These are phyloP conservation scores for Cebus imitator DNA, from an alignment of 2,113 vertebrate species.

Conservation along the genomic window DNA sequence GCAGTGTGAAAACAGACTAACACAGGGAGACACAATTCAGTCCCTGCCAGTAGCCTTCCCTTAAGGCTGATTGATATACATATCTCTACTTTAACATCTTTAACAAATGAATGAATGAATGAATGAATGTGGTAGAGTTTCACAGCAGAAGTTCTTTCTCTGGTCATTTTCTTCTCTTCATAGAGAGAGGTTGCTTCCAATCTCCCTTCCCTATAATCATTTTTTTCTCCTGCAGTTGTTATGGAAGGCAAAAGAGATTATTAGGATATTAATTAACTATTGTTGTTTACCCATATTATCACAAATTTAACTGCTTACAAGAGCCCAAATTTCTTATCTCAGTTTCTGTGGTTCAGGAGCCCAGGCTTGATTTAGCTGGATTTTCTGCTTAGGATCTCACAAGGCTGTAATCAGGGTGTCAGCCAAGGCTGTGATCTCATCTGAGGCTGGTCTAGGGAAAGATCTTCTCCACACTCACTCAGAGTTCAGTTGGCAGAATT, in stretches of 20 bases:
- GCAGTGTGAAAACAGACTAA: too few species aligned
- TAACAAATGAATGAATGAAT: not conserved
- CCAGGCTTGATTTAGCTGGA: not conserved
- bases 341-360: not conserved
- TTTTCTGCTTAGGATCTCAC: not conserved
- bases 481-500: not conserved
- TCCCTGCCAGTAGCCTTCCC: not conserved
- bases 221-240: not conserved
- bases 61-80: not conserved
- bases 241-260: not conserved
- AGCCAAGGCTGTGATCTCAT: not conserved
- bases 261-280: not conserved
- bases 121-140: not conserved
- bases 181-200: not conserved
- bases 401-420: not conserved
- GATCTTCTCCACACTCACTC: not conserved
- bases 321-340: not conserved
- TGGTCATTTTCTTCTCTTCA: not conserved
- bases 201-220: not conserved
- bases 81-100: not conserved
- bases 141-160: not conserved
- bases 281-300: not conserved
- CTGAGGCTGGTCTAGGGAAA: not conserved
- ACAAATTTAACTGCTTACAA: not conserved
- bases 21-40: not conserved